Evolutionary conservation across 2,113 vertebrate genomes (phyloP).

Genomic region (mouse (Mus musculus)): GRCm39 chr6:22922001-22922500

Average conservation of each 20-base stretch:
- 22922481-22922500: background rate
- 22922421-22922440: constrained; percentile 1
- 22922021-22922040: too few species aligned
- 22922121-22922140: background rate
- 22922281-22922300: background rate
- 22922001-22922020: too few species aligned
- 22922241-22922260: background rate
- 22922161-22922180: background rate
- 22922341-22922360: background rate
- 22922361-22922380: background rate
- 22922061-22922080: too few species aligned
- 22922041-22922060: too few species aligned
- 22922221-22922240: background rate
- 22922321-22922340: background rate
- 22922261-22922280: background rate
- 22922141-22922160: background rate
- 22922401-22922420: background rate
- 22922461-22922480: constrained; percentile 21
- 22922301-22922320: background rate
- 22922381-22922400: background rate
- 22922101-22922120: background rate
- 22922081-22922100: background rate
- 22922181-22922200: background rate
- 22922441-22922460: background rate
- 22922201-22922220: background rate